A percentile compares a stretch with the other conserved stretches of the same genome.
These are phyloP conservation scores for Acleris cristana DNA, from an alignment of 2,888 invertebrate species.

Conservation along the genomic window DNA sequence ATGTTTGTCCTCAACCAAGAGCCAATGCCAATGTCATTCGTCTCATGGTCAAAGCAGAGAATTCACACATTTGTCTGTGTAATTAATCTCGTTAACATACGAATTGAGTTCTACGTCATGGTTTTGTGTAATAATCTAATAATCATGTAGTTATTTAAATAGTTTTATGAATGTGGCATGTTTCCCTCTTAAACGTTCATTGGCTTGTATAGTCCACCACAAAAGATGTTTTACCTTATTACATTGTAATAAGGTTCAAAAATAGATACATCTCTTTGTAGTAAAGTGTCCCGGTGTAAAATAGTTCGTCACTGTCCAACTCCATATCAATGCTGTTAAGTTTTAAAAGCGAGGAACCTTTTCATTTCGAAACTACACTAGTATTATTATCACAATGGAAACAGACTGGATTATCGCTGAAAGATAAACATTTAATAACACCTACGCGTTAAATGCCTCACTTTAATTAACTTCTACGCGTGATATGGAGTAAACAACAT, in stretches of 20 bases:
- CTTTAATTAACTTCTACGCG: background rate
- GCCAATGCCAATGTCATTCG: slow-evolving; percentile 60
- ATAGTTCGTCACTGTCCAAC: too few species aligned
- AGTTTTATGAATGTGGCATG: slow-evolving; percentile 22
- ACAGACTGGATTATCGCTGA: slow-evolving; percentile 21
- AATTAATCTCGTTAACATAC: slow-evolving; percentile 30
- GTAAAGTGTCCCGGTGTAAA: background rate
- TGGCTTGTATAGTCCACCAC: slow-evolving; percentile 1
- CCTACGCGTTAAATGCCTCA: slow-evolving; percentile 6
- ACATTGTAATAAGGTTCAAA: slow-evolving; percentile 2
- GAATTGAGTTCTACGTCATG: slow-evolving; percentile 9
- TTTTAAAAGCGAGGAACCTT: too few species aligned
- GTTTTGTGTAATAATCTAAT: slow-evolving; percentile 17
- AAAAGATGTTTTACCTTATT: too few species aligned
- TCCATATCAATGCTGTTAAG: too few species aligned
- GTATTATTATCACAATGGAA: slow-evolving; percentile 7
- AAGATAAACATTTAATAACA: slow-evolving; percentile 7
- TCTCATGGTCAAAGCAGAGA: slow-evolving; percentile 55
- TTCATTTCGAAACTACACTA: background rate
- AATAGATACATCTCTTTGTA: background rate
- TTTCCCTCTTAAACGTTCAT: slow-evolving; percentile 15
- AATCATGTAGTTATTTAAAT: slow-evolving; percentile 15
- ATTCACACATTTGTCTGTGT: slow-evolving; percentile 40
- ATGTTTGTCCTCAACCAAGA: slow-evolving; percentile 43
- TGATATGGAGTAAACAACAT: slow-evolving; percentile 2